Evolutionary conservation across 1,140 invertebrate genomes (phyloP).

Genomic region (Octopus bimaculoides): DNA sequence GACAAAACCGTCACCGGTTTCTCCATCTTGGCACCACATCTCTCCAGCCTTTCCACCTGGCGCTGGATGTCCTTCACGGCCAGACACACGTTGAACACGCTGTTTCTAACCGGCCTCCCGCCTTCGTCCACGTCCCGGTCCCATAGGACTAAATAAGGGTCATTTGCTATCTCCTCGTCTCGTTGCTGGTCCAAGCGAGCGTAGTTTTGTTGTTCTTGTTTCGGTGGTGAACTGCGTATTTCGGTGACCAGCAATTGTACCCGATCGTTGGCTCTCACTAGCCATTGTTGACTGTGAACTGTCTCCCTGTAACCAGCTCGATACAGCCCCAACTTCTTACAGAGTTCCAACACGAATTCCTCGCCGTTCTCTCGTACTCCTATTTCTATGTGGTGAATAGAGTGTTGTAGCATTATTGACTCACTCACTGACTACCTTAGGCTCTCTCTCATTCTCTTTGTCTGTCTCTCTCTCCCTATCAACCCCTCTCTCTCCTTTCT

Average conservation of each 20-base stretch:
- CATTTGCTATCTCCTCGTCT: neutral
- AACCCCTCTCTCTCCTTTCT: too few species aligned
- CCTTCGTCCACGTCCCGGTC: neutral
- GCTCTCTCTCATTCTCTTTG: too few species aligned
- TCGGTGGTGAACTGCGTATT: neutral
- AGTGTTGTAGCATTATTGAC: neutral
- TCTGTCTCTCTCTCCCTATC: too few species aligned
- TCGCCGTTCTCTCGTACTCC: neutral
- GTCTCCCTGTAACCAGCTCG: neutral
- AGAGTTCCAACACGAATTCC: neutral
- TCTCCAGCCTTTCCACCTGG: constrained; percentile 38
- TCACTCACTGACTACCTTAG: too few species aligned
- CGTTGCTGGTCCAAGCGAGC: neutral
- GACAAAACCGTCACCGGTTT: constrained; percentile 35
- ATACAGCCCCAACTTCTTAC: neutral
- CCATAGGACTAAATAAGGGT: neutral
- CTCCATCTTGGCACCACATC: constrained; percentile 42
- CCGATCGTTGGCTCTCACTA: neutral
- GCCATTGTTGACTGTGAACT: neutral
- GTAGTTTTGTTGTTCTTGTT: neutral
- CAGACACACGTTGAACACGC: constrained; percentile 60
- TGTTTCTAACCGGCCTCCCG: neutral
- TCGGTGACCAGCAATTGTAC: neutral
- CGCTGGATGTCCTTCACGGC: constrained; percentile 55
- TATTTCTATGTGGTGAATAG: neutral